A percentile compares a stretch with the other conserved stretches of the same genome.
These are phyloP conservation scores for Laupala kohalensis DNA, from an alignment of 1,140 invertebrate genomes.

Conservation along the genomic window DNA sequence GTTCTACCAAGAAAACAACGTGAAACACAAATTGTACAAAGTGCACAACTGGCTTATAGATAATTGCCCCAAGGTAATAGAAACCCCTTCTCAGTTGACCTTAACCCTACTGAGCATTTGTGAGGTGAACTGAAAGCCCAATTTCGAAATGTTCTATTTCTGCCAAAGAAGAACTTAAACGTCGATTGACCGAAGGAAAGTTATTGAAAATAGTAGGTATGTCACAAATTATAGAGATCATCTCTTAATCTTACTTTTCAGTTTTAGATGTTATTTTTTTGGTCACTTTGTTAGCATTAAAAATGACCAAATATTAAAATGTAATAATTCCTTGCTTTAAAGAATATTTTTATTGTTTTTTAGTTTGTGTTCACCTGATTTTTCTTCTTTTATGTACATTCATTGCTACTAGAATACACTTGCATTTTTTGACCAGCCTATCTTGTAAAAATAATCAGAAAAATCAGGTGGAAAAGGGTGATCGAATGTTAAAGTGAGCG, in stretches of 20 bases:
- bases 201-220: neutral
- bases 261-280: neutral
- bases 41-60: neutral
- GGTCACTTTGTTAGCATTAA: no score
- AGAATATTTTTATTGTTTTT: neutral
- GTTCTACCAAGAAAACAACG: neutral
- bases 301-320: neutral
- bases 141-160: neutral
- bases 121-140: neutral
- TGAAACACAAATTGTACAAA: neutral
- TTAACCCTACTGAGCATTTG: neutral
- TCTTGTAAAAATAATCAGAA: neutral
- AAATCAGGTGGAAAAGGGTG: neutral
- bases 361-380: neutral
- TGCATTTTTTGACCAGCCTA: neutral
- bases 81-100: neutral
- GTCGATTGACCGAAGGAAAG: neutral
- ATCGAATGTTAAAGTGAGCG: neutral
- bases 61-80: neutral
- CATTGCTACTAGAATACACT: neutral
- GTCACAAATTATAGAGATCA: neutral
- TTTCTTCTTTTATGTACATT: neutral
- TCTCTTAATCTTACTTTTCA: neutral
- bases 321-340: neutral
- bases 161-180: neutral